These are phyloP conservation scores for Numenius arquata DNA, from an alignment of 2,113 vertebrate species.

Conservation along the genomic window DNA sequence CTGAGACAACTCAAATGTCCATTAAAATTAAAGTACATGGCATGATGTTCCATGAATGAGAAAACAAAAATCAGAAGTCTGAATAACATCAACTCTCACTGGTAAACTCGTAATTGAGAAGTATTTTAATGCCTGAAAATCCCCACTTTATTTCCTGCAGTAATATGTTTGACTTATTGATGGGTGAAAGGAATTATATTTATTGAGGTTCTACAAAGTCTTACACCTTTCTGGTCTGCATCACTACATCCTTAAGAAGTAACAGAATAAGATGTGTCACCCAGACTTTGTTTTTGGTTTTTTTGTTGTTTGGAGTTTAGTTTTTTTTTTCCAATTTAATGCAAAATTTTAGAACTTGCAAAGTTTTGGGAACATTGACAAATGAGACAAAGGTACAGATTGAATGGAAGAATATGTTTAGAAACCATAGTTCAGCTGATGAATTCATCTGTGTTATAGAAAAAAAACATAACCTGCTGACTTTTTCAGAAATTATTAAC, in stretches of 20 bases:
- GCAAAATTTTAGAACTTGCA: neutral
- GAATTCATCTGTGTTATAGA: neutral
- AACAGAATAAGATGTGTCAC: neutral
- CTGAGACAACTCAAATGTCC: neutral
- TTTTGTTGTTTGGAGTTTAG: neutral
- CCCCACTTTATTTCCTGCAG: neutral
- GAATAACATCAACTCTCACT: neutral
- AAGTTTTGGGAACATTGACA: neutral
- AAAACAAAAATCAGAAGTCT: neutral
- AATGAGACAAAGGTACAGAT: neutral
- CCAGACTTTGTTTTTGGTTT: neutral
- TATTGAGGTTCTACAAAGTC: neutral
- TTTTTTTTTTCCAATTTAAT: neutral
- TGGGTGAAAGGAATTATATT: neutral
- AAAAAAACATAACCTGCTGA: neutral
- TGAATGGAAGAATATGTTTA: neutral
- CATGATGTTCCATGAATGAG: neutral
- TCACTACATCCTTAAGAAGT: neutral
- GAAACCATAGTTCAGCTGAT: neutral
- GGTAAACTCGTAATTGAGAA: neutral
- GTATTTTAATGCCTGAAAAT: neutral
- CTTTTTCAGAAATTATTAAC: neutral
- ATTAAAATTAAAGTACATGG: neutral
- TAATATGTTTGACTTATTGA: neutral
- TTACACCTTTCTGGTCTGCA: neutral